A percentile compares a stretch with the other conserved stretches of the same genome.
Conservation (phyloP, 1,140 invertebrate genomes). For the Brachionus sp. region DNA sequence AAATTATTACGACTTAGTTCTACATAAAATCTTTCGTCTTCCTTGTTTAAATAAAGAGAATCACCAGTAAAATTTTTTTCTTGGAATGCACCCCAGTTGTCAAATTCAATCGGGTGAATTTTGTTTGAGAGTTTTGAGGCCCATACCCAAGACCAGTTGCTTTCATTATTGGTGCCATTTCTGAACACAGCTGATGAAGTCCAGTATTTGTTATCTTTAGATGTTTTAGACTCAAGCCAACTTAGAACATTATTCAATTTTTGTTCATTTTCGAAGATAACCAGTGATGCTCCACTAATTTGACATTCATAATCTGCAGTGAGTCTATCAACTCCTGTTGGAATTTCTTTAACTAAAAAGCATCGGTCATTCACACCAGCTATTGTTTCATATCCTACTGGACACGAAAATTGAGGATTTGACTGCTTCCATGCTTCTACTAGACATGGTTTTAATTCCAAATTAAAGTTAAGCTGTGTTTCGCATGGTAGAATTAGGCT, state of each 20-base stretch:
- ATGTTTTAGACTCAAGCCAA: not conserved
- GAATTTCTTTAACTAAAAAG: not conserved
- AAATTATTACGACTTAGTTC: not conserved
- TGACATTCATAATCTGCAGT: not conserved
- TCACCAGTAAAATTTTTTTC: conserved; percentile 1
- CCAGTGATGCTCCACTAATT: not conserved
- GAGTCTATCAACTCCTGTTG: not conserved
- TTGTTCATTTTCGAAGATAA: not conserved
- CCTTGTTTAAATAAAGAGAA: not conserved
- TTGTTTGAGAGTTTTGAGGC: not conserved
- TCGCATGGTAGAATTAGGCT: not conserved
- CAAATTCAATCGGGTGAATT: not conserved
- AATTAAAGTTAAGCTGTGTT: not conserved
- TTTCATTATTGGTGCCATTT: not conserved
- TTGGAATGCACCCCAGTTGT: conserved; percentile 9
- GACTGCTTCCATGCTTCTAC: conserved; percentile 4
- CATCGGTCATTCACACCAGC: not conserved
- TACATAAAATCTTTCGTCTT: not conserved
- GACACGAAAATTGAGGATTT: conserved; percentile 21
- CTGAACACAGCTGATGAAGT: conserved; percentile 9
- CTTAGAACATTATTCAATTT: not conserved
- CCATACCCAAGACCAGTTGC: conserved; percentile 24
- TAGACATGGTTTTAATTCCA: conserved; percentile 16
- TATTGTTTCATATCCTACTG: conserved; percentile 7
- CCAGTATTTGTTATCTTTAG: not conserved